These are phyloP conservation scores for Myripristis jacobus DNA, from an alignment of 2,797 vertebrate species.

Conservation along the genomic window DNA sequence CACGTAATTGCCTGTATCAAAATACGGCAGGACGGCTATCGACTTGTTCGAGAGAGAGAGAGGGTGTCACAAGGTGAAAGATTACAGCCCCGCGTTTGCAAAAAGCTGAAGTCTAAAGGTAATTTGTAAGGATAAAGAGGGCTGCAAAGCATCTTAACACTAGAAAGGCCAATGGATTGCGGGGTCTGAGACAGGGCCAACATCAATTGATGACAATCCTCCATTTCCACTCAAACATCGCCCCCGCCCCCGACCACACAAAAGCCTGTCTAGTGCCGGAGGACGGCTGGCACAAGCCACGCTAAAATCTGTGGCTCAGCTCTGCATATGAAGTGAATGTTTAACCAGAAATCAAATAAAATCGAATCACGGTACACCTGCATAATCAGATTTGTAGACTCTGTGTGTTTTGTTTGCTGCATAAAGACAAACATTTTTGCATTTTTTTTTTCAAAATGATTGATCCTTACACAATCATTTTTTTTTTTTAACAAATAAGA, in stretches of 20 bases:
- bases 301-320: background rate
- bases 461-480: too few species aligned
- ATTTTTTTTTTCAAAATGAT: too few species aligned
- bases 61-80: slow-evolving; percentile 17
- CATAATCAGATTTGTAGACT: too few species aligned
- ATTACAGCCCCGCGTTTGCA: slow-evolving; percentile 43
- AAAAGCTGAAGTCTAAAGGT: slow-evolving; percentile 38
- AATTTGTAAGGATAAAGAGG: slow-evolving; percentile 59
- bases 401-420: too few species aligned
- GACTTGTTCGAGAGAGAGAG: slow-evolving; percentile 37
- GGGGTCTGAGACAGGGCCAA: slow-evolving; percentile 34
- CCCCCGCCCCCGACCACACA: background rate
- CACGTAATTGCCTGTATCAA: slow-evolving; percentile 14
- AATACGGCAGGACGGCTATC: slow-evolving; percentile 18
- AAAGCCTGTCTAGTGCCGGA: background rate
- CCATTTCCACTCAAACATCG: slow-evolving; percentile 21
- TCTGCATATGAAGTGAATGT: too few species aligned
- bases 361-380: too few species aligned
- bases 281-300: background rate
- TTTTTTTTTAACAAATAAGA: too few species aligned
- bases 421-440: too few species aligned
- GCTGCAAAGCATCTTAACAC: slow-evolving; percentile 64
- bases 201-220: slow-evolving; percentile 52
- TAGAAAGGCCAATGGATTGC: slow-evolving; percentile 59
- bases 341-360: too few species aligned